Evolutionary conservation across 2,113 vertebrate species (phyloP).

Genomic region (Porphyrio hochstetteri): DNA sequence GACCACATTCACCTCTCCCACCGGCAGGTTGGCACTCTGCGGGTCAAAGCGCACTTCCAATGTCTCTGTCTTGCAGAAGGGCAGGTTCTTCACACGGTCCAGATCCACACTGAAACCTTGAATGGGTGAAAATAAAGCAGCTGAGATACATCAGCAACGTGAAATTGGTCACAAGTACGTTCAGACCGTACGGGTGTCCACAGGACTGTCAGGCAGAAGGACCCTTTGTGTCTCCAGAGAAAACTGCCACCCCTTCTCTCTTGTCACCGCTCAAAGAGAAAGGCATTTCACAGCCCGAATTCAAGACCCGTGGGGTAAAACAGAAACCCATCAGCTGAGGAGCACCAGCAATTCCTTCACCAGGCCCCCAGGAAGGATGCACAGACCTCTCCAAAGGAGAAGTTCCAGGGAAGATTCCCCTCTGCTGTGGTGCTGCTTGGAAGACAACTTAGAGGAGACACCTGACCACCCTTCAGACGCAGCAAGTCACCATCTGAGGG

Average conservation of each 20-base stretch:
- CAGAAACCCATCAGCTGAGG: neutral
- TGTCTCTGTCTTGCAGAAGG: slow-evolving; percentile 60
- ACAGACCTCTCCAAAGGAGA: neutral
- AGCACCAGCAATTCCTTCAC: neutral
- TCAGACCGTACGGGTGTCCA: neutral
- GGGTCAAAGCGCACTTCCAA: slow-evolving; percentile 81
- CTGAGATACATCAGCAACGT: neutral
- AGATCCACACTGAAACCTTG: slow-evolving; percentile 80
- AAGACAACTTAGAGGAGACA: too few species aligned
- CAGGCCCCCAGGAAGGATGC: neutral
- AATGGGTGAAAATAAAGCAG: neutral
- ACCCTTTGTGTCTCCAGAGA: neutral
- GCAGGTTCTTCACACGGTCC: slow-evolving; percentile 73
- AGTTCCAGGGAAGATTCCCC: too few species aligned
- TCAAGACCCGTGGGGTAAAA: neutral
- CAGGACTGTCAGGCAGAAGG: neutral
- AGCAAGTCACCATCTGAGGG: neutral
- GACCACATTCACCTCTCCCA: too few species aligned
- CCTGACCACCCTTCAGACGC: too few species aligned
- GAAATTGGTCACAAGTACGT: accelerated
- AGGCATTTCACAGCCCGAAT: neutral
- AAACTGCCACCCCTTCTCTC: neutral
- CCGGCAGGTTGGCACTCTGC: slow-evolving; percentile 34
- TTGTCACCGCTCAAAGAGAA: neutral
- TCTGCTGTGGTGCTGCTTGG: too few species aligned